phyloP scores from a whole-genome alignment of 92 coral and sea anemone species.

The Virgularia gustaviana region DNA sequence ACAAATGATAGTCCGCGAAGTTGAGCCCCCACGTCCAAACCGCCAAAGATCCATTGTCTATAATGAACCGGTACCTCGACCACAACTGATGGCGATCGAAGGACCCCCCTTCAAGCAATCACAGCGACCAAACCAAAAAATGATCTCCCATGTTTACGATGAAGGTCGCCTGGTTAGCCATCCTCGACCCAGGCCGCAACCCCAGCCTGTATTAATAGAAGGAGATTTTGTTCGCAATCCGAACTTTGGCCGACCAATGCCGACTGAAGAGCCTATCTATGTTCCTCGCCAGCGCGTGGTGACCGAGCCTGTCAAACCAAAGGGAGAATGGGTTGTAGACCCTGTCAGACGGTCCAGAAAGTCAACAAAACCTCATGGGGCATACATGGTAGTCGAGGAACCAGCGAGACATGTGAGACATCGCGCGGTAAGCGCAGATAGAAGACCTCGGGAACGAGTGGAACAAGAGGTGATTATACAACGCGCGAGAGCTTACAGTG shows the following conservation, averaged over 20 bases:
- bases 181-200: conserved; percentile 1
- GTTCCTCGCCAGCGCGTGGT: background rate
- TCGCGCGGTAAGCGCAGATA: background rate
- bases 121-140: background rate
- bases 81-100: background rate
- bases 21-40: background rate
- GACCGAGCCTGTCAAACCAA: no score
- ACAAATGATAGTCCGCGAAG: conserved; percentile 12
- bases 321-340: no score
- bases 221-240: conserved; percentile 1
- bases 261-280: background rate
- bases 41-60: conserved; percentile 19
- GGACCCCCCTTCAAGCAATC: background rate
- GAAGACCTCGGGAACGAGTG: background rate
- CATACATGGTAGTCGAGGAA: background rate
- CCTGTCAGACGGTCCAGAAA: background rate
- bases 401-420: background rate
- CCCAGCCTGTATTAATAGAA: background rate
- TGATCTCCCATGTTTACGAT: background rate
- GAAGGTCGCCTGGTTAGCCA: background rate
- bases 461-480: background rate
- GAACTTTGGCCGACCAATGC: background rate
- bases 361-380: background rate
- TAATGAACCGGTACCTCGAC: conserved; percentile 7
- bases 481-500: background rate